phyloP scores from a whole-genome alignment of 2,113 vertebrate genomes.

The Neomonachus schauinslandi region DNA sequence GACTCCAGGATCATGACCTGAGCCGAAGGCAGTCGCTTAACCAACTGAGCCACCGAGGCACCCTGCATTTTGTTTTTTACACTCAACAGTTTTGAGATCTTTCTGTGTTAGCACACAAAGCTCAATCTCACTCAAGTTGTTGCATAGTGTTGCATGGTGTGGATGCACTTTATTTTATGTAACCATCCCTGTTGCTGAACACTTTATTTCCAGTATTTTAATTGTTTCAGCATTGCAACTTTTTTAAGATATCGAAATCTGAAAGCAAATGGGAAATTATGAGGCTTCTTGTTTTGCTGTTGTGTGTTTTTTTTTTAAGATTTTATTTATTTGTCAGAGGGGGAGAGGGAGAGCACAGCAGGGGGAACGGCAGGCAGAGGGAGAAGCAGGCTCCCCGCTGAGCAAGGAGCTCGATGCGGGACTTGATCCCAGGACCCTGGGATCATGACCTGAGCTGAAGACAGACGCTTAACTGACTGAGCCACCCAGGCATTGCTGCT shows the following conservation, averaged over 20 bases:
- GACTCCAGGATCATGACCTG: no score
- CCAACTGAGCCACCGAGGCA: no score
- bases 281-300: not conserved
- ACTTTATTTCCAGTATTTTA: not conserved
- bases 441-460: no score
- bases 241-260: not conserved
- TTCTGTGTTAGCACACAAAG: not conserved
- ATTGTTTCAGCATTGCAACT: not conserved
- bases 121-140: not conserved
- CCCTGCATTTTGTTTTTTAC: not conserved
- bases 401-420: no score
- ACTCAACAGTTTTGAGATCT: not conserved
- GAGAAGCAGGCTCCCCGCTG: no score
- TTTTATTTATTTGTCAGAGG: no score
- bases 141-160: not conserved
- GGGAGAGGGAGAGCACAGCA: no score
- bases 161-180: not conserved
- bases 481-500: not conserved
- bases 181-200: not conserved
- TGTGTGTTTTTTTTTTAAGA: not conserved
- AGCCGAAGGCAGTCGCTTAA: no score
- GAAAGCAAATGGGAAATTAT: not conserved
- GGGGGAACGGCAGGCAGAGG: no score
- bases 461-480: not conserved
- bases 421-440: no score